Conservation (phyloP, 2,888 invertebrate species). For the Myathropa florea region DNA sequence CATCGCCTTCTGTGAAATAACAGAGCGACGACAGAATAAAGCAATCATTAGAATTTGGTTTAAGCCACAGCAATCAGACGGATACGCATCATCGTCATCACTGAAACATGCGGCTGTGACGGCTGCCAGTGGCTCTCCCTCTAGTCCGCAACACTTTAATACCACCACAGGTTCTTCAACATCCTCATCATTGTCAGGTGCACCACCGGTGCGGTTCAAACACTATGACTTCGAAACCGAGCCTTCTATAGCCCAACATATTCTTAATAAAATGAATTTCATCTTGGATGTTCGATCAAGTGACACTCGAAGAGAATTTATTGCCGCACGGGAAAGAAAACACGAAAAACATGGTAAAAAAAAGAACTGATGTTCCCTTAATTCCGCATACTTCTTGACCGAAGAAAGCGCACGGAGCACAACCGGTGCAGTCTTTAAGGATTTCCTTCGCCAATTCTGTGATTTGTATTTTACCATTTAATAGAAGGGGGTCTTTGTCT, state of each 20-base stretch:
- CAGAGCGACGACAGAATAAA: conserved; percentile 88
- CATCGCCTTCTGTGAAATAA: conserved; percentile 92
- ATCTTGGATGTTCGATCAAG: conserved; percentile 92
- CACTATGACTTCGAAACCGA: conserved; percentile 94
- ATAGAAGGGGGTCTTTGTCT: conserved; percentile 39
- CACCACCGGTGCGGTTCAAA: conserved; percentile 85
- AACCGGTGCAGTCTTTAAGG: conserved; percentile 42
- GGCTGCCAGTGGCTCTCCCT: conserved; percentile 73
- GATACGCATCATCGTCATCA: conserved; percentile 59
- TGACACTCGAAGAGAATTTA: conserved; percentile 90
- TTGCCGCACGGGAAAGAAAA: conserved; percentile 85
- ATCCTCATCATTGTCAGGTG: conserved; percentile 48
- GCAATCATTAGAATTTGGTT: conserved; percentile 87
- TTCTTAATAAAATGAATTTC: conserved; percentile 92
- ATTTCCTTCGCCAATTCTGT: conserved; percentile 69
- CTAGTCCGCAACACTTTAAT: conserved; percentile 77
- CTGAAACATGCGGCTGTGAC: conserved; percentile 31
- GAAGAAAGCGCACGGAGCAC: conserved; percentile 8
- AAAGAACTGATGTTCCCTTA: conserved; percentile 68
- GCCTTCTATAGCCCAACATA: conserved; percentile 87
- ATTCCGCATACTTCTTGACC: neutral
- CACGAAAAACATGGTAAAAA: conserved; percentile 76
- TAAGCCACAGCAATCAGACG: conserved; percentile 80
- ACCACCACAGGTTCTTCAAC: conserved; percentile 71
- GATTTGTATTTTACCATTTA: conserved; percentile 69